Evolutionary conservation across 2,797 vertebrate species (phyloP).

Genomic region (Oryzias dopingdopingensis): DNA sequence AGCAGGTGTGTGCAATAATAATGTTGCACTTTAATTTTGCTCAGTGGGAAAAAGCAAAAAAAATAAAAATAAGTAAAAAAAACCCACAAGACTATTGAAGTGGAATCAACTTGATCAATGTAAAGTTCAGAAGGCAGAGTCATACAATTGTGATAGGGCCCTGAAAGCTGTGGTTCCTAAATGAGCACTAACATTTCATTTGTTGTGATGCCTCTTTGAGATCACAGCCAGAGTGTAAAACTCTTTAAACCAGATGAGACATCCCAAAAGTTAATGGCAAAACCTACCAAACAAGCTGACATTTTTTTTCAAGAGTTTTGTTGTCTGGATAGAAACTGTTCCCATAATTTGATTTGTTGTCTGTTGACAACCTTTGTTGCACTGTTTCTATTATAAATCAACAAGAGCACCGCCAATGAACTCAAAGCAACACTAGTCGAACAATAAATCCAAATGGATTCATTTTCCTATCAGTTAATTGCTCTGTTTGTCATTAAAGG

Average conservation of each 20-base stretch:
- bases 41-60: conserved; percentile 2
- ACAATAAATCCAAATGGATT: conserved; percentile 53
- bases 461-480: conserved; percentile 64
- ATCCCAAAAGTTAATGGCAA: conserved; percentile 14
- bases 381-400: conserved; percentile 29
- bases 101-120: too few relatives aligned
- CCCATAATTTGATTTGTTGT: conserved; percentile 2
- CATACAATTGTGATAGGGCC: too few relatives aligned
- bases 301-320: conserved; percentile 2
- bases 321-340: conserved; percentile 4
- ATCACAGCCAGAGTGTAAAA: conserved; percentile 18
- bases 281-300: conserved; percentile 11
- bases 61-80: too few relatives aligned
- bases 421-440: conserved; percentile 43
- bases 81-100: too few relatives aligned
- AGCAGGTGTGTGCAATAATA: conserved; percentile 52
- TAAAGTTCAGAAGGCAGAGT: too few relatives aligned
- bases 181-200: too few relatives aligned
- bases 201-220: conserved; percentile 1
- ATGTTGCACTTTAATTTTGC: conserved; percentile 34
- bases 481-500: conserved; percentile 50
- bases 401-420: conserved; percentile 51
- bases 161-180: too few relatives aligned
- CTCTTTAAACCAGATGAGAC: conserved; percentile 31
- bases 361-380: conserved; percentile 18